Evolutionary conservation across 2,113 vertebrate genomes (phyloP), one percentile per base, ranked within the genome.

Genomic region (Ploceus nigricollis): DNA sequence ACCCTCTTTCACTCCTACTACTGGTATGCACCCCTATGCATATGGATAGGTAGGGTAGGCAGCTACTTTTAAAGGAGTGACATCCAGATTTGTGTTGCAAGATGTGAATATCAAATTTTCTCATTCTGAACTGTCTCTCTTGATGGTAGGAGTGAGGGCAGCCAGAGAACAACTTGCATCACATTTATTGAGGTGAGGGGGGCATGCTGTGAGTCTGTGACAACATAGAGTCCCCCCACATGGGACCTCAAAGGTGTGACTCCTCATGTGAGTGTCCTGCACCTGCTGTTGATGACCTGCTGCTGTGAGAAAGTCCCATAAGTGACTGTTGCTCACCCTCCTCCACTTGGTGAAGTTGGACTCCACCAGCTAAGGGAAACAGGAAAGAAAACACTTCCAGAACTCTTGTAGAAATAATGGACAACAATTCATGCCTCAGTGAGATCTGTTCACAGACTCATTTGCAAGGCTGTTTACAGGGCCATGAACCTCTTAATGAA

Each of bases 181-280:
- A 8, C 18, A 17, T 33, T 47, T 76, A 35, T n/a, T 72, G 68
- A 24, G 12, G 11, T 56, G 28, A 3, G 1, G 1, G 10, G 18
- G 21, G 2, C 39, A 11, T 33, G 27, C 19, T 76, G 13, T 60
- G 28, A 61, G 16, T 61, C n/a, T 61, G n/a, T 23, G 37, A 22
- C 42, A 58, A 58, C 0, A 0, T 18, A 31, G 45, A 24, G 56
- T 53, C 28, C 12, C 13, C 30, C 33, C 0, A 4, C 1, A 0
- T 17, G n/a, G 45, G 37, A 82, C 44, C 17, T 63, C 33, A 50
- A 65, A 66, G 31, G 9, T 40, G 11, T 35, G 42, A 70, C 60
- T 66, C 25, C 27, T 69, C 22, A 6, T 50, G 8, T 13, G 19
- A 65, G 8, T 37, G 47, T 80, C 15, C 40, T 82, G 40, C 22